phyloP scores from a whole-genome alignment of 2,797 vertebrate species.

The Triplophysa yarkandensis region DNA sequence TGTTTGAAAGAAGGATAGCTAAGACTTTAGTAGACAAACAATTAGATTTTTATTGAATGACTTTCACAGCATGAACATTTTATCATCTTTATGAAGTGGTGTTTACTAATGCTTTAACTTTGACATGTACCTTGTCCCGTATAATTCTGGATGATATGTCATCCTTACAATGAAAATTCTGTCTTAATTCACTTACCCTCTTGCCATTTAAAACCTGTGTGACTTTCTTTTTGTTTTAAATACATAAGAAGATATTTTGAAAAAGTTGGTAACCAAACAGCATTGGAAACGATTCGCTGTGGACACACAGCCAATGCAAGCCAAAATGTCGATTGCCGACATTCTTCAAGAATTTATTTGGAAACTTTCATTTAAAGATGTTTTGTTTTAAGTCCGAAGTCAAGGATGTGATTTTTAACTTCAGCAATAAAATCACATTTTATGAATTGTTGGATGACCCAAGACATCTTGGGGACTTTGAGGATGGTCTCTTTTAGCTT shows the following conservation, averaged over 20 bases:
- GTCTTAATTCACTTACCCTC: too few relatives aligned
- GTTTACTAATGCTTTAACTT: background rate
- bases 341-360: too few relatives aligned
- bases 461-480: background rate
- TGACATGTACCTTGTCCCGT: background rate
- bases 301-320: too few relatives aligned
- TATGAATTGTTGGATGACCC: background rate
- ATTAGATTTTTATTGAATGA: background rate
- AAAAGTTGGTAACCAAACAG: too few relatives aligned
- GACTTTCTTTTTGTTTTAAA: too few relatives aligned
- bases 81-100: background rate
- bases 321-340: too few relatives aligned
- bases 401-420: background rate
- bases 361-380: too few relatives aligned
- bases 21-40: constrained; percentile 3
- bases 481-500: background rate
- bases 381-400: background rate
- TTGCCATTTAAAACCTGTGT: too few relatives aligned
- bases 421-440: background rate
- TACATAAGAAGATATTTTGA: too few relatives aligned
- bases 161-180: too few relatives aligned
- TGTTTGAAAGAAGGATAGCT: background rate
- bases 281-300: too few relatives aligned
- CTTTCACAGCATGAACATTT: constrained; percentile 1
- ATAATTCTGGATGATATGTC: background rate